These are phyloP conservation scores for Sarcophaga bullata DNA, from an alignment of 1,140 invertebrate species.

Conservation along the genomic window DNA sequence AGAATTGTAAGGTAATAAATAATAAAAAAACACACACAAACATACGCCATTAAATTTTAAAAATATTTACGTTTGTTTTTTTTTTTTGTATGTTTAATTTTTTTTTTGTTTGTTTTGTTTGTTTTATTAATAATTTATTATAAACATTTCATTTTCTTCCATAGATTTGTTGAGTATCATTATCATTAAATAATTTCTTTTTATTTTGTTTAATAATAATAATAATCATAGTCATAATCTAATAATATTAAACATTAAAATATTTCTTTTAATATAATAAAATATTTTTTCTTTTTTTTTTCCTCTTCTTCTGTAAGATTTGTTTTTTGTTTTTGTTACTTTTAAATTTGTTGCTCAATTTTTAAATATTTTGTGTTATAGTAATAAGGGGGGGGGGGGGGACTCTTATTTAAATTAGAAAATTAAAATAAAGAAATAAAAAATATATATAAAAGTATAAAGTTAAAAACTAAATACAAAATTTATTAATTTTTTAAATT, in stretches of 20 bases:
- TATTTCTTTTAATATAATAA: conserved; percentile 20
- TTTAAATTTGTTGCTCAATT: conserved; percentile 2
- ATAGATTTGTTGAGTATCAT: too few species aligned
- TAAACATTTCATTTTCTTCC: too few species aligned
- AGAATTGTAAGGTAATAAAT: neutral
- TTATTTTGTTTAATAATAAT: neutral
- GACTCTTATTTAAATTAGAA: neutral
- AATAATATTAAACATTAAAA: conserved; percentile 9
- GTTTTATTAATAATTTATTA: neutral
- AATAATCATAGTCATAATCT: neutral
- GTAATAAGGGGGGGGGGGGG: neutral
- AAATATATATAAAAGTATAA: neutral
- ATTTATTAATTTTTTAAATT: neutral
- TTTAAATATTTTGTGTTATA: conserved; percentile 8
- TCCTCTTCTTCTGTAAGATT: conserved; percentile 4
- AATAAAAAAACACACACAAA: conserved; percentile 35
- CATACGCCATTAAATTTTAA: conserved; percentile 29
- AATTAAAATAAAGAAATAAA: neutral
- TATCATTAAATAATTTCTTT: neutral
- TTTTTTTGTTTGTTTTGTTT: neutral
- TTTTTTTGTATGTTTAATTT: conserved; percentile 17
- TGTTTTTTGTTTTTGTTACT: conserved; percentile 20
- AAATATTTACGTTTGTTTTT: conserved; percentile 1
- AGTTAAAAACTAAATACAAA: neutral
- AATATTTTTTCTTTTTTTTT: conserved; percentile 6